These are phyloP conservation scores for Lepidotrigona ventralis DNA, from an alignment of 1,140 invertebrate species.

Conservation along the genomic window DNA sequence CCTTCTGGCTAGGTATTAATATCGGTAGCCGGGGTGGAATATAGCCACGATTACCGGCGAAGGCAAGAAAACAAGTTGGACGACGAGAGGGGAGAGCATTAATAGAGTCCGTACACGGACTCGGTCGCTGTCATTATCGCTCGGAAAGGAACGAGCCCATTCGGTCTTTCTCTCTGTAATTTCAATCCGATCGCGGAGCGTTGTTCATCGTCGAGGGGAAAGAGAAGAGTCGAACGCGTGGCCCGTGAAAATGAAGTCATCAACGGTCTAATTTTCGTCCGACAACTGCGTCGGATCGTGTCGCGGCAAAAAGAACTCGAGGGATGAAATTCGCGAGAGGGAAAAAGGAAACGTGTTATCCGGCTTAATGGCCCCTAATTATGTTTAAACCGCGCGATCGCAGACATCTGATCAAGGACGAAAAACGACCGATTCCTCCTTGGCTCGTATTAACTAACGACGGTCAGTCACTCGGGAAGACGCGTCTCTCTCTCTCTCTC, in stretches of 20 bases:
- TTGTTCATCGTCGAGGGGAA: neutral
- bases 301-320: neutral
- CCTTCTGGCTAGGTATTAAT: slow-evolving; percentile 9
- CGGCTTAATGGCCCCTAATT: neutral
- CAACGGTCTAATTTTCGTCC: neutral
- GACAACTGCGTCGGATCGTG: neutral
- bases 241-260: slow-evolving; percentile 24
- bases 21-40: neutral
- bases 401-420: neutral
- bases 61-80: slow-evolving; percentile 30
- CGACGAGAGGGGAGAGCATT: slow-evolving; percentile 23
- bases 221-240: neutral
- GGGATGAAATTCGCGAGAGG: neutral
- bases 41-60: slow-evolving; percentile 16
- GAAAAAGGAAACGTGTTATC: slow-evolving; percentile 14
- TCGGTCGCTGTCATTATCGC: slow-evolving; percentile 14
- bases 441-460: neutral
- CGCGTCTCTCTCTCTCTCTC: neutral
- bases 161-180: neutral
- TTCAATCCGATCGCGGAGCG: slow-evolving; percentile 19
- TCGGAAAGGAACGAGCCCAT: neutral
- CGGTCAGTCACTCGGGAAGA: neutral
- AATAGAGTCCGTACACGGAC: slow-evolving; percentile 34
- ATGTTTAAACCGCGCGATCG: neutral
- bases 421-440: slow-evolving; percentile 14